phyloP scores from a whole-genome alignment of 2,888 invertebrate genomes.

The Oscheius onirici region DNA sequence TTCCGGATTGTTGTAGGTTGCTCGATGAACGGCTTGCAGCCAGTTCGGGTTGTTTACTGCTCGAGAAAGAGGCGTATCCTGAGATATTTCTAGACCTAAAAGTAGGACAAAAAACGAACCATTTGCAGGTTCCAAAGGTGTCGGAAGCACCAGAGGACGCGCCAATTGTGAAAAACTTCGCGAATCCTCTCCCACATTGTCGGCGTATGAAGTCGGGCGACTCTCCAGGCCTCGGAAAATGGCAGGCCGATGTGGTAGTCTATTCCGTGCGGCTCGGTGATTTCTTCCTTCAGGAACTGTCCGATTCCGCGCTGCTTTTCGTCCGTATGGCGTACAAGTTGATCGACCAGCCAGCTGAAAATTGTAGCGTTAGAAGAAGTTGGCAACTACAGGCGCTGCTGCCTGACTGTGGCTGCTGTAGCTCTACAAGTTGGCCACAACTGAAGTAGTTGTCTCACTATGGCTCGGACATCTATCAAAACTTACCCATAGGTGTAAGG shows the following conservation, averaged over 20 bases:
- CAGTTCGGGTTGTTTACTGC: slow-evolving; percentile 53
- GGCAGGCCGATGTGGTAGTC: slow-evolving; percentile 71
- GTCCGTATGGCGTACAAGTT: slow-evolving; percentile 42
- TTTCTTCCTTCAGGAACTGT: slow-evolving; percentile 68
- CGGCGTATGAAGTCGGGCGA: slow-evolving; percentile 42
- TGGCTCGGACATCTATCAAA: neutral
- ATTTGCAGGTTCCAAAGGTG: slow-evolving; percentile 4
- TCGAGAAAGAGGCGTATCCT: slow-evolving; percentile 52
- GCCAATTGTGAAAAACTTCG: slow-evolving; percentile 1
- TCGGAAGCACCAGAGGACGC: slow-evolving; percentile 6
- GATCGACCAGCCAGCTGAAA: slow-evolving; percentile 65
- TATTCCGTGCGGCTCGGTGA: slow-evolving; percentile 49
- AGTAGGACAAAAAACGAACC: neutral
- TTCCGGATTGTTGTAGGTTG: slow-evolving; percentile 68
- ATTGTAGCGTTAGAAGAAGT: too few species aligned
- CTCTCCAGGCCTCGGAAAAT: slow-evolving; percentile 44
- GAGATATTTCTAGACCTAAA: slow-evolving; percentile 6
- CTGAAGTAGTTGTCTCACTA: too few species aligned
- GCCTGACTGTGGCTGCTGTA: too few species aligned
- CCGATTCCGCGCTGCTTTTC: slow-evolving; percentile 66
- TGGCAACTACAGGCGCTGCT: too few species aligned
- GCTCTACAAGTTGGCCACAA: too few species aligned
- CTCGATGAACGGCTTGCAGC: slow-evolving; percentile 54
- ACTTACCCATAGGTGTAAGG: slow-evolving; percentile 31
- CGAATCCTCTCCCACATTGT: slow-evolving; percentile 2